These are phyloP conservation scores for Cosmia pyralina DNA, from an alignment of 2,888 invertebrate genomes.

Conservation along the genomic window DNA sequence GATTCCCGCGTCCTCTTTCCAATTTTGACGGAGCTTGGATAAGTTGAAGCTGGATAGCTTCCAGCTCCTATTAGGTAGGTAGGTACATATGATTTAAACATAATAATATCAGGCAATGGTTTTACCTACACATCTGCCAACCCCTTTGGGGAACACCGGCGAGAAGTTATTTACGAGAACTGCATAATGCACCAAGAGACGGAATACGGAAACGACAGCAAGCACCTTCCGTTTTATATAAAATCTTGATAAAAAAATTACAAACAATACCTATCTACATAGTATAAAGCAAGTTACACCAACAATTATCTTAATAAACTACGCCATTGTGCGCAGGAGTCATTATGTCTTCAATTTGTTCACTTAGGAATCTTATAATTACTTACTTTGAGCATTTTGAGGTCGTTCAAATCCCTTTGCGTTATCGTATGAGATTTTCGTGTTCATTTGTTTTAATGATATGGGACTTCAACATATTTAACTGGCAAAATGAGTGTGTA, in stretches of 20 bases:
- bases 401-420: constrained; percentile 24
- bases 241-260: constrained; percentile 8
- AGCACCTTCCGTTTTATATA: constrained; percentile 25
- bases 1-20: no score
- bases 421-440: background rate
- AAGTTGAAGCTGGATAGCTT: no score
- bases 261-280: constrained; percentile 15
- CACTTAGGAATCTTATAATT: constrained; percentile 38
- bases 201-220: constrained; percentile 13
- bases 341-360: constrained; percentile 28
- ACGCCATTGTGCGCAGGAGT: constrained; percentile 23
- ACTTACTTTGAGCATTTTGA: constrained; percentile 36
- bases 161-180: background rate
- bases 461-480: no score
- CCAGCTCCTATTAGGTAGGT: no score
- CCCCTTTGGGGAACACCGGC: background rate
- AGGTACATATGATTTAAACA: no score
- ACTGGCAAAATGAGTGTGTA: no score
- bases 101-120: background rate
- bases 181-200: constrained; percentile 7
- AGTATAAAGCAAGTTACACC: constrained; percentile 6
- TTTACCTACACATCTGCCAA: background rate
- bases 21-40: no score
- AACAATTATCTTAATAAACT: constrained; percentile 38
- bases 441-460: background rate